A percentile compares a stretch with the other conserved stretches of the same genome.
Evolutionary conservation across 2,113 vertebrate genomes (phyloP).

Genomic region (Grammomys surdaster): DNA sequence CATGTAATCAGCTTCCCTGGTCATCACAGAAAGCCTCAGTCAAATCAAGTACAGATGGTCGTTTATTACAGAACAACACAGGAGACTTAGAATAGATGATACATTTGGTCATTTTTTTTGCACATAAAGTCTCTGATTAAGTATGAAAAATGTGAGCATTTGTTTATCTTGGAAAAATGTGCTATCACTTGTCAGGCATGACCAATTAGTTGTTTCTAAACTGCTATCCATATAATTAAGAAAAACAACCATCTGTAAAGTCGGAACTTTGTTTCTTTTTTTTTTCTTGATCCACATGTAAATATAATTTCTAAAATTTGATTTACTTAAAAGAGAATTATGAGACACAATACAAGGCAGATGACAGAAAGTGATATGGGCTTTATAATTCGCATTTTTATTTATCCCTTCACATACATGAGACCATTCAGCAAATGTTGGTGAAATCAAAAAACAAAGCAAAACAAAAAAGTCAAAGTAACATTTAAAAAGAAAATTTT

Average conservation of each 20-base stretch:
- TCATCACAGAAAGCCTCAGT: constrained; percentile 85
- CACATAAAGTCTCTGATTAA: constrained; percentile 89
- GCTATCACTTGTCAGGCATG: constrained; percentile 90
- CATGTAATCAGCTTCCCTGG: constrained; percentile 85
- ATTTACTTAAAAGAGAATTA: constrained; percentile 80
- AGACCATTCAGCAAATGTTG: neutral
- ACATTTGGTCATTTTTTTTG: constrained; percentile 87
- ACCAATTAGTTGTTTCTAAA: constrained; percentile 91
- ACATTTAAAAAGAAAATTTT: neutral
- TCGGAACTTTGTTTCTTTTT: constrained; percentile 85
- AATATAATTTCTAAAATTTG: constrained; percentile 81
- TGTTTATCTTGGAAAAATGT: constrained; percentile 90
- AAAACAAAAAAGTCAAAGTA: neutral
- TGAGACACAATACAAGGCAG: constrained; percentile 63
- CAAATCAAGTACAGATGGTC: constrained; percentile 89
- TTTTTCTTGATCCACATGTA: constrained; percentile 80
- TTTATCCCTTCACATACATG: neutral
- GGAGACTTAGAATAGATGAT: constrained; percentile 87
- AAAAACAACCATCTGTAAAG: constrained; percentile 92
- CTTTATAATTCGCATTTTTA: constrained; percentile 31
- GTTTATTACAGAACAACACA: constrained; percentile 88
- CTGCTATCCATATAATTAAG: constrained; percentile 89
- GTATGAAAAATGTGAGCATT: constrained; percentile 91
- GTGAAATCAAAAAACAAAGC: neutral
- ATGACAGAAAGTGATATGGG: constrained; percentile 52